These are phyloP conservation scores for Cotesia congregata DNA, from an alignment of 2,888 invertebrate genomes.

Conservation along the genomic window DNA sequence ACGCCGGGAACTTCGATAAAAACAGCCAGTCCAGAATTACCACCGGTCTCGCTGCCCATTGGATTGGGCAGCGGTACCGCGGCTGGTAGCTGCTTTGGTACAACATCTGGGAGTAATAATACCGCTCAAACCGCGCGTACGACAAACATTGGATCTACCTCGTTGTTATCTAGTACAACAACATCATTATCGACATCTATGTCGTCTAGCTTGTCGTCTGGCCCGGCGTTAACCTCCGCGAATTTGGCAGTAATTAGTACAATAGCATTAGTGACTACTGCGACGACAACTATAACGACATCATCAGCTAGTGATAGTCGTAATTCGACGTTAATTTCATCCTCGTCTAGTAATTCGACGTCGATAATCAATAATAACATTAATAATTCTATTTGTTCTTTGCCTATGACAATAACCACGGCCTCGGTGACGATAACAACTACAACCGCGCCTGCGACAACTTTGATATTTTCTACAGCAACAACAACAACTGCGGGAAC, in stretches of 20 bases:
- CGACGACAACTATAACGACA: conserved; percentile 41
- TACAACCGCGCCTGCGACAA: conserved; percentile 50
- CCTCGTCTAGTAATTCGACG: conserved; percentile 8
- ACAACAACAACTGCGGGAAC: conserved; percentile 45
- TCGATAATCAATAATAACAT: neutral
- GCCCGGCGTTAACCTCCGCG: conserved; percentile 34
- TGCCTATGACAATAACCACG: conserved; percentile 49
- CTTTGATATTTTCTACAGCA: neutral
- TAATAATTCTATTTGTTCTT: conserved; percentile 17
- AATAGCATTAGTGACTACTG: conserved; percentile 38
- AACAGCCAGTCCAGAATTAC: conserved; percentile 63
- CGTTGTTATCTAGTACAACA: conserved; percentile 22
- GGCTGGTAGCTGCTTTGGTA: conserved; percentile 49
- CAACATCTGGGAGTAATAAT: conserved; percentile 50
- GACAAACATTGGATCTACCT: conserved; percentile 32
- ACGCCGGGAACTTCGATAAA: conserved; percentile 59
- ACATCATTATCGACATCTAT: conserved; percentile 27
- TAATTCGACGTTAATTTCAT: conserved; percentile 12
- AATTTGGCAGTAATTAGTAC: conserved; percentile 46
- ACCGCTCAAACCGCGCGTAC: conserved; percentile 38
- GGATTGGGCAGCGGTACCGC: conserved; percentile 54
- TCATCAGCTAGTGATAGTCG: conserved; percentile 15
- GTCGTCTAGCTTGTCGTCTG: neutral
- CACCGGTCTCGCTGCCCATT: conserved; percentile 62
- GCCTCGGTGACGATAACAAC: conserved; percentile 54